These are phyloP conservation scores for Emydura subglobosa DNA, from an alignment of 2,113 vertebrate species.

Conservation along the genomic window DNA sequence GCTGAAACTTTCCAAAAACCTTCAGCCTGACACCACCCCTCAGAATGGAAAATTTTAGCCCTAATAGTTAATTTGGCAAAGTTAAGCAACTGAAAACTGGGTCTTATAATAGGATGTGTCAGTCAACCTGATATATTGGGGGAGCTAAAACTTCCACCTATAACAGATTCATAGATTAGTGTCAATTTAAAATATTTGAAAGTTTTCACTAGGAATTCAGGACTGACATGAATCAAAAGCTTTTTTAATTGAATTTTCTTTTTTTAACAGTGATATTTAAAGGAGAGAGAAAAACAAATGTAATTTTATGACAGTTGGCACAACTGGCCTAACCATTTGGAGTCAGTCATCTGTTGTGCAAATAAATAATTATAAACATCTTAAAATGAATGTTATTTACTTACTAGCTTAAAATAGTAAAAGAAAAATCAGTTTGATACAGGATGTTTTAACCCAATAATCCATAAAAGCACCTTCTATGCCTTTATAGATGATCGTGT, in stretches of 20 bases:
- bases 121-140: not conserved
- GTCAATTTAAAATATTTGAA: not conserved
- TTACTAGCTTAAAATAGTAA: constrained; percentile 46
- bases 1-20: not conserved
- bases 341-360: constrained; percentile 2
- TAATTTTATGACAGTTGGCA: not conserved
- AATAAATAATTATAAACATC: constrained; percentile 49
- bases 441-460: constrained; percentile 38
- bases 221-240: not conserved
- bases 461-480: constrained; percentile 27
- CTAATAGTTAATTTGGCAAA: not conserved
- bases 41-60: not conserved
- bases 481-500: constrained; percentile 17
- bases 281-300: not conserved
- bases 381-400: constrained; percentile 50
- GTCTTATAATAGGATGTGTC: not conserved
- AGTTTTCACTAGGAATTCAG: not conserved
- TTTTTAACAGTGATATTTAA: not conserved
- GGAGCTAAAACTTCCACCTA: not conserved
- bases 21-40: not conserved
- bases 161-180: not conserved
- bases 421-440: not conserved
- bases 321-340: constrained; percentile 7
- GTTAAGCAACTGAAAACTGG: not conserved
- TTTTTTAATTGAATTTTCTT: not conserved